Conservation (phyloP, 2,113 vertebrate genomes). For the Datnioides undecimradiatus region DNA sequence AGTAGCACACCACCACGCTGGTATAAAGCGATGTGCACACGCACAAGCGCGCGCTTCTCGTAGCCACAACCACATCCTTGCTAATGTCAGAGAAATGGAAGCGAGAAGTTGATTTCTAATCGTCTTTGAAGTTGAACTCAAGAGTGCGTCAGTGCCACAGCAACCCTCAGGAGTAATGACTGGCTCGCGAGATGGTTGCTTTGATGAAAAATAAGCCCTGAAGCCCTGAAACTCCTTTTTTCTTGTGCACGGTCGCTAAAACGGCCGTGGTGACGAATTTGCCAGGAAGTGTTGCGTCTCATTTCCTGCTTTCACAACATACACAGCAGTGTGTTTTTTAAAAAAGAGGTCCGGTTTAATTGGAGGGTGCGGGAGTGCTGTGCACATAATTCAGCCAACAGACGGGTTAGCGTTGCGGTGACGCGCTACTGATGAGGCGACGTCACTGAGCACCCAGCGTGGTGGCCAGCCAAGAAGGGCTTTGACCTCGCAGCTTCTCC, state of each 20-base stretch:
- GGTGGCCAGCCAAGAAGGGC: slow-evolving; percentile 14
- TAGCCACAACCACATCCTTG: slow-evolving; percentile 82
- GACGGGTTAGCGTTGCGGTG: slow-evolving; percentile 8
- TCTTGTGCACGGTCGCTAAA: slow-evolving; percentile 1
- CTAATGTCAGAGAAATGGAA: slow-evolving; percentile 60
- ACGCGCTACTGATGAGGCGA: slow-evolving; percentile 16
- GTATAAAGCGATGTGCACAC: neutral
- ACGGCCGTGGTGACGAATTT: neutral
- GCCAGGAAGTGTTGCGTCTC: neutral
- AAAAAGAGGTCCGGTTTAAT: neutral
- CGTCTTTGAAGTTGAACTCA: slow-evolving; percentile 44
- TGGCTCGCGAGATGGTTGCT: slow-evolving; percentile 22
- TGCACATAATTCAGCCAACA: slow-evolving; percentile 2
- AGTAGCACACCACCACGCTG: slow-evolving; percentile 54
- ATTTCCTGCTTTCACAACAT: neutral
- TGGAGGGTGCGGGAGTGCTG: neutral
- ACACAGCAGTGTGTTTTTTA: neutral
- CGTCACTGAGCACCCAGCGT: slow-evolving; percentile 19
- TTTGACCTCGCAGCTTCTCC: slow-evolving; percentile 5
- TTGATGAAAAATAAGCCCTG: slow-evolving; percentile 41
- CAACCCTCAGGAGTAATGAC: slow-evolving; percentile 40
- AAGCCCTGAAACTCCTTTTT: neutral
- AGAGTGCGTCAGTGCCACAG: slow-evolving; percentile 36
- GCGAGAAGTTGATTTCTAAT: slow-evolving; percentile 44
- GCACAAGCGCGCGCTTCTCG: neutral